Evolutionary conservation across 2,797 vertebrate genomes (phyloP).

Genomic region (Parambassis ranga): DNA sequence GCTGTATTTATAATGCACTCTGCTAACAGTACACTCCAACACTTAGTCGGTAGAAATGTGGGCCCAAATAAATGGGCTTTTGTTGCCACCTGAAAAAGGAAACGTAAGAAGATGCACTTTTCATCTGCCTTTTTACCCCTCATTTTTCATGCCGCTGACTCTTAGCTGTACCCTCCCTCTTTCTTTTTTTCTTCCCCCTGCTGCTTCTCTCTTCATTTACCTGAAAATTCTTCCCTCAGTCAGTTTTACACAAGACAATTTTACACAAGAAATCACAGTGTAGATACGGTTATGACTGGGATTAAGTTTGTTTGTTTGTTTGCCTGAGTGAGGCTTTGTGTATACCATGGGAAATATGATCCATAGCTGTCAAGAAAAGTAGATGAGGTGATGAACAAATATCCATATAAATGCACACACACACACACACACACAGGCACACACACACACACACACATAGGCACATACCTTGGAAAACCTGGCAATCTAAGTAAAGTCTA

Average conservation of each 20-base stretch:
- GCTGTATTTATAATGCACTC: conserved; percentile 90
- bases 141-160: conserved; percentile 25
- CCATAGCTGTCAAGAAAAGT: conserved; percentile 85
- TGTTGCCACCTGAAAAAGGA: conserved; percentile 82
- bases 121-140: conserved; percentile 52
- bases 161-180: neutral
- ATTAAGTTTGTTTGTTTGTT: conserved; percentile 59
- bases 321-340: conserved; percentile 49
- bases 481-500: neutral
- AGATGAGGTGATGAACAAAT: conserved; percentile 36
- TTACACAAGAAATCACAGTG: conserved; percentile 22
- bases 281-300: conserved; percentile 12
- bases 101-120: conserved; percentile 84
- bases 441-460: neutral
- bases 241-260: conserved; percentile 21
- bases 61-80: conserved; percentile 52
- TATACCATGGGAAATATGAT: conserved; percentile 65
- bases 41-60: conserved; percentile 36
- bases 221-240: conserved; percentile 20
- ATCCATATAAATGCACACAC: conserved; percentile 11
- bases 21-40: conserved; percentile 35
- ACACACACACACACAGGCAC: neutral
- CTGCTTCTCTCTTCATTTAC: conserved; percentile 27
- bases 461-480: neutral
- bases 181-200: neutral